phyloP scores from a whole-genome alignment of 1,140 invertebrate species.

The Anadara kagoshimensis region DNA sequence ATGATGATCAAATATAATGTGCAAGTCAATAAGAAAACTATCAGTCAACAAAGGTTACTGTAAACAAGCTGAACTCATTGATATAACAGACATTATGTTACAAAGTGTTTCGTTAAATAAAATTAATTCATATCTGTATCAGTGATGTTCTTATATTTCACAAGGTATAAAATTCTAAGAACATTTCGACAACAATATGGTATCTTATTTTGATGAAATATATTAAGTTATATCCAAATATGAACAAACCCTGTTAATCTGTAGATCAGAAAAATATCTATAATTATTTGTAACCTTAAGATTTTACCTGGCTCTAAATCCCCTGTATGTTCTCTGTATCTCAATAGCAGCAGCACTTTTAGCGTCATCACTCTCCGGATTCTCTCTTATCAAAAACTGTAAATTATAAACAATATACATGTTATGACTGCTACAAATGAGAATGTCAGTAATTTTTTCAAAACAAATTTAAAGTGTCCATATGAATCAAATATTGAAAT shows the following conservation, averaged over 20 bases:
- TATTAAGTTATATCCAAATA: not conserved
- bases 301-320: slow-evolving; percentile 50
- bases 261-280: not conserved
- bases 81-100: not conserved
- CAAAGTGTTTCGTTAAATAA: not conserved
- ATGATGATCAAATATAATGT: not conserved
- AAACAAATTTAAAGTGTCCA: no score
- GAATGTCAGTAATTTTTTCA: no score
- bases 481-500: no score
- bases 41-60: no score
- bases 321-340: slow-evolving; percentile 61
- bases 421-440: no score
- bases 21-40: no score
- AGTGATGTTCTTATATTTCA: not conserved
- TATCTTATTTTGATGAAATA: not conserved
- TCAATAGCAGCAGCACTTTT: slow-evolving; percentile 58
- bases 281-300: no score
- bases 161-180: not conserved
- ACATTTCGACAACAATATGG: not conserved
- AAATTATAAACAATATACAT: not conserved
- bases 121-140: not conserved
- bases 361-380: slow-evolving; percentile 49
- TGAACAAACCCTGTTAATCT: not conserved
- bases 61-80: no score
- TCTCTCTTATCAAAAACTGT: slow-evolving; percentile 43